Percentiles rank a stretch among this genome's conserved stretches.
These are phyloP conservation scores for Hyperoplus immaculatus DNA, from an alignment of 2,797 vertebrate genomes.

Conservation along the genomic window DNA sequence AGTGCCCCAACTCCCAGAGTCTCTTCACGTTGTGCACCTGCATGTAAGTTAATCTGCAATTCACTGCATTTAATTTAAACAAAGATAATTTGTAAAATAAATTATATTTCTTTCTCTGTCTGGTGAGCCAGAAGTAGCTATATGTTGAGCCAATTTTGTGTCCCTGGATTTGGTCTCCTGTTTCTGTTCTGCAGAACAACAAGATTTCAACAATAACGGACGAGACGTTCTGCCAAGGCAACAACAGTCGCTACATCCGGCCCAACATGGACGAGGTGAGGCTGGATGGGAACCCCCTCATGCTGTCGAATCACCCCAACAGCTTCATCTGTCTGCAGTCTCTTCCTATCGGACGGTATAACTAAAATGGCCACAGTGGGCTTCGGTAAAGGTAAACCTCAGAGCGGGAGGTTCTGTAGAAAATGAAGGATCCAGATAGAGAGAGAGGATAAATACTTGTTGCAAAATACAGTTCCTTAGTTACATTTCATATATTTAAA, in stretches of 20 bases:
- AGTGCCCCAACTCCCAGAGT: conserved; percentile 93
- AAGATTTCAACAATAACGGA: conserved; percentile 91
- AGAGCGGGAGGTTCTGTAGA: background rate
- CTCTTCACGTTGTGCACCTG: conserved; percentile 90
- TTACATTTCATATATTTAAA: conserved; percentile 48
- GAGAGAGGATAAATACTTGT: background rate
- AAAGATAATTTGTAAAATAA: background rate
- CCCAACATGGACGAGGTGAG: conserved; percentile 89
- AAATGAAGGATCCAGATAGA: conserved; percentile 25
- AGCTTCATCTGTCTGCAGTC: conserved; percentile 92
- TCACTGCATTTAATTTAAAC: conserved; percentile 9
- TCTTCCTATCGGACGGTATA: conserved; percentile 90
- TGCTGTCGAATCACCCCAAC: conserved; percentile 89
- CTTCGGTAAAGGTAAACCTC: conserved; percentile 2
- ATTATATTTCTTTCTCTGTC: background rate
- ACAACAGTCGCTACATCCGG: conserved; percentile 90
- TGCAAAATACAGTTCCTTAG: conserved; percentile 22
- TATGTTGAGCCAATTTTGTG: background rate
- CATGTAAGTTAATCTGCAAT: conserved; percentile 82
- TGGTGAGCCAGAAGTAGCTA: background rate
- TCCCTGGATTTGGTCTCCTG: conserved; percentile 13
- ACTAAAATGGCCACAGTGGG: conserved; percentile 72
- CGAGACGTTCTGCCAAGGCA: conserved; percentile 94
- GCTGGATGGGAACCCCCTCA: conserved; percentile 92
- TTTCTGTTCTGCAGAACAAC: conserved; percentile 88